Percentiles rank a stretch among this genome's conserved stretches.
Conservation (phyloP, 2,797 vertebrate genomes). For the Hypotaenidia philippensis region DNA sequence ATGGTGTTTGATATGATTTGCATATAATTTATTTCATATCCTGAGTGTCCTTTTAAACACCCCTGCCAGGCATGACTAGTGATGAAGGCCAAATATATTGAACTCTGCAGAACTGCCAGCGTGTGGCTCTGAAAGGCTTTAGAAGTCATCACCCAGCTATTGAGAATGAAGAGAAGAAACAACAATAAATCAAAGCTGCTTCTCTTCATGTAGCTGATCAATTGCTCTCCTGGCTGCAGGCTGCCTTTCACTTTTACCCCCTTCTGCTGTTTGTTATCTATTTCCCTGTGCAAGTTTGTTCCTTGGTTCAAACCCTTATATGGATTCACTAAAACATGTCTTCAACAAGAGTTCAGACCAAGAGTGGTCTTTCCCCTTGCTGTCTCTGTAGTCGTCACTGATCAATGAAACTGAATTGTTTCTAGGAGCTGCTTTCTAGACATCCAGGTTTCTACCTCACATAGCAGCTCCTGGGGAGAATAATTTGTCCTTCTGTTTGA, state of each 20-base stretch:
- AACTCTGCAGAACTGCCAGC: background rate
- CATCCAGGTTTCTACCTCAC: background rate
- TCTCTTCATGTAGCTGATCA: background rate
- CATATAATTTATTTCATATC: background rate
- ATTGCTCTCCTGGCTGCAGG: fast-evolving
- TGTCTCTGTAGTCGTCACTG: background rate
- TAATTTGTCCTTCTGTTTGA: background rate
- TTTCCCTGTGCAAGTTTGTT: background rate
- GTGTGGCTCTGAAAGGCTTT: background rate
- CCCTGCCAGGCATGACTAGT: background rate
- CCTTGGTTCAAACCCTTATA: background rate
- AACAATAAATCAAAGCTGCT: background rate
- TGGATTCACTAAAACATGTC: background rate
- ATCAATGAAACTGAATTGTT: background rate
- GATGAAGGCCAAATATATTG: background rate
- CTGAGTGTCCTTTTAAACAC: background rate
- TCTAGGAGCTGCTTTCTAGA: background rate
- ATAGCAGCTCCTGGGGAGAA: background rate
- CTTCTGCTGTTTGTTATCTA: background rate
- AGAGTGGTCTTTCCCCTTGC: background rate
- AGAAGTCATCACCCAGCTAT: background rate
- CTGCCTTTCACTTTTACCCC: background rate
- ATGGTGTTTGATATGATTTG: background rate
- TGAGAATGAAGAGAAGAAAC: background rate
- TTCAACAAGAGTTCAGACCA: background rate